Conservation (phyloP, 1,140 invertebrate species). For the Branchinecta lindahli region DNA sequence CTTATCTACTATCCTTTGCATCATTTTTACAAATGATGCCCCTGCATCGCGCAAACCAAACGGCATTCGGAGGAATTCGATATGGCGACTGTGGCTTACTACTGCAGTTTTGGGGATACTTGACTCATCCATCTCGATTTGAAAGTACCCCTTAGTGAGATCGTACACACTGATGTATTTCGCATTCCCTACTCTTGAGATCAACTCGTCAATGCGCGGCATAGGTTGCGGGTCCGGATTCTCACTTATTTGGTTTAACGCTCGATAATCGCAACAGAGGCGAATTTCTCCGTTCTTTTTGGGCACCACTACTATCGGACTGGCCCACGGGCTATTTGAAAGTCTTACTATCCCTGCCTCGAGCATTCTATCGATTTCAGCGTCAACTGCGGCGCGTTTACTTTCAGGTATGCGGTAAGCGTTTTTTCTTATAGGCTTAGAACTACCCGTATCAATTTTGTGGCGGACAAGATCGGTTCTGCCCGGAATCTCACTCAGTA, state of each 20-base stretch:
- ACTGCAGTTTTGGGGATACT: too few species aligned
- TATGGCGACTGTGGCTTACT: too few species aligned
- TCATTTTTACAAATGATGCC: too few species aligned
- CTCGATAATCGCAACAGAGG: constrained; percentile 32
- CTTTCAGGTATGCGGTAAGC: too few species aligned
- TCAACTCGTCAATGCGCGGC: constrained; percentile 32
- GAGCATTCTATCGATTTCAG: constrained; percentile 15
- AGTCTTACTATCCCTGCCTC: neutral
- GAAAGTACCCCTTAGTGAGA: constrained; percentile 32
- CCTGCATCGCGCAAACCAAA: too few species aligned
- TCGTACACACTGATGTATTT: constrained; percentile 30
- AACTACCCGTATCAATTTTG: too few species aligned
- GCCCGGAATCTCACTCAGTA: too few species aligned
- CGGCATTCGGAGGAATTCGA: too few species aligned
- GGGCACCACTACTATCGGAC: constrained; percentile 25
- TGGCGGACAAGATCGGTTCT: too few species aligned
- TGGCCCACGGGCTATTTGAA: constrained; percentile 24
- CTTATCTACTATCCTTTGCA: too few species aligned
- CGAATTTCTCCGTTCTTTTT: constrained; percentile 30
- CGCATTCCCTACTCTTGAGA: constrained; percentile 27
- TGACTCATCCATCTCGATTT: constrained; percentile 29
- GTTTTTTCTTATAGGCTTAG: too few species aligned
- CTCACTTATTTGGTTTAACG: constrained; percentile 29
- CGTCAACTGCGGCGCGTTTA: too few species aligned
- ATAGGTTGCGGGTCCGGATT: constrained; percentile 32